phyloP scores from a whole-genome alignment of 2,797 vertebrate species.

The Arrhamphus sclerolepis region DNA sequence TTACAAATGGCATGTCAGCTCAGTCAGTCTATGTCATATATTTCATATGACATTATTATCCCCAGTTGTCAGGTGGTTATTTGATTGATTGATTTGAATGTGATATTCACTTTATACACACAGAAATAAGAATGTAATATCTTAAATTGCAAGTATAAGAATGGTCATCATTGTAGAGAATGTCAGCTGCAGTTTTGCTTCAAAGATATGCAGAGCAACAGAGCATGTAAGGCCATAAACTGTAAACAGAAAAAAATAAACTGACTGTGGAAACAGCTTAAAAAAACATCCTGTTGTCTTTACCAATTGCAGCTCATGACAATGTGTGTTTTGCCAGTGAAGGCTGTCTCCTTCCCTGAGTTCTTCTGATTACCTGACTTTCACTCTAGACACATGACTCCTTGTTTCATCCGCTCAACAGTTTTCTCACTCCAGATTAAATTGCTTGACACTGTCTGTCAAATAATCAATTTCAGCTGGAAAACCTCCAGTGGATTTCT shows the following conservation, averaged over 20 bases:
- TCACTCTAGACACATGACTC: conserved; percentile 13
- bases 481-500: conserved; percentile 7
- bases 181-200: background rate
- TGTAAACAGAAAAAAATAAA: background rate
- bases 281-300: conserved; percentile 12
- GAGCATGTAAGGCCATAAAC: background rate
- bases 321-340: background rate
- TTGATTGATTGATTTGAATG: background rate
- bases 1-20: too few species aligned
- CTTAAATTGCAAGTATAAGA: background rate
- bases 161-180: background rate
- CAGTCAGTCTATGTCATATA: too few species aligned
- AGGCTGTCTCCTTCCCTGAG: background rate
- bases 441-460: conserved; percentile 5
- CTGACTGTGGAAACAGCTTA: conserved; percentile 11
- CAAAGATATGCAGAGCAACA: background rate
- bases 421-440: conserved; percentile 20
- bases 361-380: background rate
- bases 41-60: too few species aligned
- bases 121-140: background rate
- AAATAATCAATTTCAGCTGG: conserved; percentile 12
- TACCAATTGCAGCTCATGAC: conserved; percentile 5
- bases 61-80: background rate
- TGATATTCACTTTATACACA: background rate
- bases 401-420: background rate